Conservation (phyloP, 2,888 invertebrate genomes). For the Abscondita cerata region DNA sequence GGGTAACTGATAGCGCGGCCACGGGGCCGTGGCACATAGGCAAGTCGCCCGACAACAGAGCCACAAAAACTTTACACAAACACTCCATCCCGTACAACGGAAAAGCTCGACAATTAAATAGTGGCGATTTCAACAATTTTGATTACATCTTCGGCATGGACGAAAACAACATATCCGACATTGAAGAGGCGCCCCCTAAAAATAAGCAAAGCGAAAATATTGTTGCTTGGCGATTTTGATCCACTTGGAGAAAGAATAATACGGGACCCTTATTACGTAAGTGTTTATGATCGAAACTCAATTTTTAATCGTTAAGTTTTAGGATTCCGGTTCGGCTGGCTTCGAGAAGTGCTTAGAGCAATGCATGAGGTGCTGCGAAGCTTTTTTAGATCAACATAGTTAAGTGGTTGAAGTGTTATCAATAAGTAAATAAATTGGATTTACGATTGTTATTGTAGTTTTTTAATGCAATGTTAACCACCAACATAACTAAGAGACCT, state of each 20-base stretch:
- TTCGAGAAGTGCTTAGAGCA: slow-evolving; percentile 82
- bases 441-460: too few relatives aligned
- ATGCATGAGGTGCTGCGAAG: slow-evolving; percentile 70
- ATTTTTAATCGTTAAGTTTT: too few relatives aligned
- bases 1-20: slow-evolving; percentile 91
- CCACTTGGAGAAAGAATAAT: slow-evolving; percentile 81
- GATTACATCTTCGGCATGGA: slow-evolving; percentile 98
- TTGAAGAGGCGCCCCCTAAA: slow-evolving; percentile 69
- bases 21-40: slow-evolving; percentile 91
- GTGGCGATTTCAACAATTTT: slow-evolving; percentile 78
- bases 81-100: slow-evolving; percentile 79
- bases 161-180: slow-evolving; percentile 79
- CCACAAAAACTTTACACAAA: slow-evolving; percentile 72
- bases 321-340: slow-evolving; percentile 72
- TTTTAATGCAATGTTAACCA: too few relatives aligned
- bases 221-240: slow-evolving; percentile 87
- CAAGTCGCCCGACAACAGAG: slow-evolving; percentile 80
- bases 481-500: too few relatives aligned
- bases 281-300: slow-evolving; percentile 50
- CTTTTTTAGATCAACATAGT: slow-evolving; percentile 63
- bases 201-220: slow-evolving; percentile 73
- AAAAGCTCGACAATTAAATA: slow-evolving; percentile 78
- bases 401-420: slow-evolving; percentile 22
- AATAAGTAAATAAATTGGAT: slow-evolving; percentile 21
- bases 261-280: slow-evolving; percentile 91